A percentile compares a stretch with the other conserved stretches of the same genome.
Conservation (phyloP, 2,113 vertebrate species). For the Hassar affinis region DNA sequence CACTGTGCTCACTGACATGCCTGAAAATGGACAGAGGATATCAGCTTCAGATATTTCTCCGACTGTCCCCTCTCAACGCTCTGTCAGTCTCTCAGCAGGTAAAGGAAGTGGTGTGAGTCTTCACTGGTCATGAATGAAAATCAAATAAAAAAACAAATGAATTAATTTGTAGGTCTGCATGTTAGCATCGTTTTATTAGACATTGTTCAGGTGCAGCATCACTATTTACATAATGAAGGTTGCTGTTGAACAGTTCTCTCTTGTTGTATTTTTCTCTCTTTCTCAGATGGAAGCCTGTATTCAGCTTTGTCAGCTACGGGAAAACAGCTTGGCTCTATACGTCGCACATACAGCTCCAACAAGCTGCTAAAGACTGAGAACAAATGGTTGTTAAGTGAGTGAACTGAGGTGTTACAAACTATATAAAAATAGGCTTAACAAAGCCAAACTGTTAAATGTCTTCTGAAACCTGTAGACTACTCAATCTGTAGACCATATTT, state of each 20-base stretch:
- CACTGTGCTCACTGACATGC: constrained; percentile 65
- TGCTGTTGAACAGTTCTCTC: background rate
- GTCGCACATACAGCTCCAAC: constrained; percentile 71
- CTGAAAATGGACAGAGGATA: constrained; percentile 58
- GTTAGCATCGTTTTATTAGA: constrained; percentile 3
- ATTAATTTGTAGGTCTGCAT: background rate
- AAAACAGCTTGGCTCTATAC: constrained; percentile 68
- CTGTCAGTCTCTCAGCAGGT: constrained; percentile 74
- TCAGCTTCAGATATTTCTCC: constrained; percentile 70
- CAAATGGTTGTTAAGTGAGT: constrained; percentile 80
- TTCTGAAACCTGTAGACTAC: background rate
- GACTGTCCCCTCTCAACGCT: constrained; percentile 68
- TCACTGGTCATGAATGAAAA: background rate
- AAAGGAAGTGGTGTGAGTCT: constrained; percentile 24
- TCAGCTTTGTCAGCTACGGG: constrained; percentile 72
- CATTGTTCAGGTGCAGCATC: background rate
- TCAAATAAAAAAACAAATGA: background rate
- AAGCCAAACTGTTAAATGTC: background rate
- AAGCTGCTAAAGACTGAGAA: constrained; percentile 77
- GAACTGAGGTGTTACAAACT: constrained; percentile 30
- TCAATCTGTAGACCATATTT: background rate
- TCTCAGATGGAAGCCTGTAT: constrained; percentile 76
- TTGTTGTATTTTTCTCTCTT: background rate
- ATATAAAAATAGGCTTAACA: background rate
- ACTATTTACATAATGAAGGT: constrained; percentile 1